Percentiles rank a stretch among this genome's conserved stretches.
phyloP scores from a whole-genome alignment of 2,113 vertebrate genomes.

The Crotalus viridis region DNA sequence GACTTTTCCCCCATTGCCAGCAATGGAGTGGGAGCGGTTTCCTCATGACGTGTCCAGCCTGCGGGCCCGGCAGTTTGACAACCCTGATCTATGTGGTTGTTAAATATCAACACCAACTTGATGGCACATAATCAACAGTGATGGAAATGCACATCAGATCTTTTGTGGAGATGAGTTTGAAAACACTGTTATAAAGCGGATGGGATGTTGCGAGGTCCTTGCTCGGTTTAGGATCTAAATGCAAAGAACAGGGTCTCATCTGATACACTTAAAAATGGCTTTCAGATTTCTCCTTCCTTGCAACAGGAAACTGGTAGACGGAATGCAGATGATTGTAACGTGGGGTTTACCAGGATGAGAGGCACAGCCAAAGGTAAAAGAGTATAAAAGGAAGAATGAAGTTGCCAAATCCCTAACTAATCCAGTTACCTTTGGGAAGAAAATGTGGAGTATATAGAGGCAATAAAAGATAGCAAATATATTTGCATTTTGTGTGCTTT shows the following conservation, averaged over 20 bases:
- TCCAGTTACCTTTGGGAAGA: not conserved
- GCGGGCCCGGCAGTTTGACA: too few relatives aligned
- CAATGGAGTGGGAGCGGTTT: too few relatives aligned
- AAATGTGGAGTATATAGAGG: not conserved
- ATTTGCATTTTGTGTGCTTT: not conserved
- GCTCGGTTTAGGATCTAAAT: not conserved
- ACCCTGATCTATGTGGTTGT: not conserved
- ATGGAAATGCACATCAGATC: not conserved
- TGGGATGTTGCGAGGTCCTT: not conserved
- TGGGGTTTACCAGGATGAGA: not conserved
- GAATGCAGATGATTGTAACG: not conserved
- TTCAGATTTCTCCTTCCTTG: not conserved
- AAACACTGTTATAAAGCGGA: not conserved
- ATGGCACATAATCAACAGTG: not conserved
- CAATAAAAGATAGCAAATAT: not conserved
- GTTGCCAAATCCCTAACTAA: not conserved
- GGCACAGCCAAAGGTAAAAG: not conserved
- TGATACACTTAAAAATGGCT: not conserved
- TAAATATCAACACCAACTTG: not conserved
- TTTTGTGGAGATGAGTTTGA: not conserved
- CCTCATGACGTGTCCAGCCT: too few relatives aligned
- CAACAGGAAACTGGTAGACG: not conserved
- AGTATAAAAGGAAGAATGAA: not conserved
- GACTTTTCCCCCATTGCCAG: too few relatives aligned
- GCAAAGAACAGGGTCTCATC: not conserved